Evolutionary conservation across 2,797 vertebrate genomes (phyloP), one percentile per base, ranked within the genome.

Genomic region (Falco cherrug): DNA sequence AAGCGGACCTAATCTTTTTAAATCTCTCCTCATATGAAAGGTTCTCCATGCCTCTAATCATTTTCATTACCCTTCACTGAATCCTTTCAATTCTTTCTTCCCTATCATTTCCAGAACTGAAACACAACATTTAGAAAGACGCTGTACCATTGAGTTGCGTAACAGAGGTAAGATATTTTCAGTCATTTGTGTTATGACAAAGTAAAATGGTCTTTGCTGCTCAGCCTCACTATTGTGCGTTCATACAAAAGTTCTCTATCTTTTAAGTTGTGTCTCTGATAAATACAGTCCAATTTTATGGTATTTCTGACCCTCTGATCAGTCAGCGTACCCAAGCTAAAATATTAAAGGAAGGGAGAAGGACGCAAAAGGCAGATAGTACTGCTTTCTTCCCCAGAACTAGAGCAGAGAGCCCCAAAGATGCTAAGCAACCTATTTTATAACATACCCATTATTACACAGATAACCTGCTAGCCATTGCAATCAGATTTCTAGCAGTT

Each of bases 11-110:
- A 78, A 95, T 97, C 89, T 89, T 92, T 94, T 87, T 16, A 91
- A 83, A 94, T 91, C 81, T 96, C 75, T 83, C 71, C 64, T 92
- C 75, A 43, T 75, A 87, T 81, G 75, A 77, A 96, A 92, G 89
- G 65, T 85, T 75, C 95, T 94, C 18, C 1, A 61, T 69, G 75
- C 37, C 71, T 94, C 83, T 85, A 92, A 94, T 92, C 2, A 80
- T 79, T 95, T 95, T 81, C 89, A 95, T 81, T 84, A 83, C 84
- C 81, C 90, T 92, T 76, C 89, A 65, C 71, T 89, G 93, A 95
- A 80, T 92, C 57, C 37, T 93, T 94, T 90, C 61, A 54, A 33
- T 63, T 85, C 50, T 84, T 77, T 29, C 26, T 6, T 5, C 71
- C 92, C 70, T 76, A 22, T 76, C 39, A 59, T 92, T 90, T 93